A percentile compares a stretch with the other conserved stretches of the same genome.
phyloP scores from a whole-genome alignment of 2,113 vertebrate genomes.

The Paramisgurnus dabryanus region DNA sequence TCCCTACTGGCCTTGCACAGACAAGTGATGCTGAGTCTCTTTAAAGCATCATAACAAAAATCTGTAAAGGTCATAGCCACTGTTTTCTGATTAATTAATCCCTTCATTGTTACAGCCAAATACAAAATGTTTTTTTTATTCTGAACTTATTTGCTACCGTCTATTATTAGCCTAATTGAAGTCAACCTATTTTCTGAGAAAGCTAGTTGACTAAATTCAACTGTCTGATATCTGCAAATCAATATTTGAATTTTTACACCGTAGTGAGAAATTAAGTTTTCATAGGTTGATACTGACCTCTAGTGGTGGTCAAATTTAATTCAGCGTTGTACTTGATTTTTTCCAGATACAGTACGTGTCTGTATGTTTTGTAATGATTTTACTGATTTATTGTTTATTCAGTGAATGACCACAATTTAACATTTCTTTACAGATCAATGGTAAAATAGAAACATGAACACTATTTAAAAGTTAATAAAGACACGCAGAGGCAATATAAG shows the following conservation, averaged over 20 bases:
- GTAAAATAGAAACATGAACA: no score
- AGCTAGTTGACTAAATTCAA: no score
- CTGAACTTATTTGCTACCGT: not conserved
- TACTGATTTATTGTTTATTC: not conserved
- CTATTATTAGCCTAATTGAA: not conserved
- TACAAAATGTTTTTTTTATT: not conserved
- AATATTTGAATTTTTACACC: no score
- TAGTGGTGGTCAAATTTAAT: constrained; percentile 23
- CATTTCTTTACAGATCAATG: no score
- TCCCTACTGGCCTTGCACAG: not conserved
- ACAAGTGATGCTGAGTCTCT: not conserved
- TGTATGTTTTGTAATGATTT: no score
- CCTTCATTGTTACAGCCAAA: not conserved
- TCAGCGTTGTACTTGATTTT: no score
- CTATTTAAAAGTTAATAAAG: no score
- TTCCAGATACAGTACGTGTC: no score
- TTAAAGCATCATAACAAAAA: constrained; percentile 17
- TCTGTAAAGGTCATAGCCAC: constrained; percentile 7
- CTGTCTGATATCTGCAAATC: not conserved
- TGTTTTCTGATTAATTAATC: constrained; percentile 13
- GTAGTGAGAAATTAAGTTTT: not conserved
- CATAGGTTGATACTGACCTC: constrained; percentile 34
- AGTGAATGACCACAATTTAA: no score
- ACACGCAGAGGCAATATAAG: no score
- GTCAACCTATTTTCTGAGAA: not conserved